Evolutionary conservation across 2,797 vertebrate species (phyloP).

Genomic region (Podarcis siculus): DNA sequence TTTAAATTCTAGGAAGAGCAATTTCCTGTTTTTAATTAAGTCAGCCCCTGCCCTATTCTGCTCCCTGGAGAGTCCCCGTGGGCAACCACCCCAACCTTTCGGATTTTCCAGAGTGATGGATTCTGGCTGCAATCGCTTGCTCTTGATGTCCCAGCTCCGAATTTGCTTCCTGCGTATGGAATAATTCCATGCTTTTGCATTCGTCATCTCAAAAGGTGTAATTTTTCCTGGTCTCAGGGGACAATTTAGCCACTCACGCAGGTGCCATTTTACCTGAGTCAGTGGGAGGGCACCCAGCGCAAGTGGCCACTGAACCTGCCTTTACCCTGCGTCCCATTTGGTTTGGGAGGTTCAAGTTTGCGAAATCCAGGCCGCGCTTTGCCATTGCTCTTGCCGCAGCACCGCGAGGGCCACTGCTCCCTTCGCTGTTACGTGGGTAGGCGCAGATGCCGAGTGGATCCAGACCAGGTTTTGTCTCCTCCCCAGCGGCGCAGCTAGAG

Average conservation of each 20-base stretch:
- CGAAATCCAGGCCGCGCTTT: conserved; percentile 16
- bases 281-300: neutral
- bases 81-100: neutral
- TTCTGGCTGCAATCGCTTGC: neutral
- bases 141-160: neutral
- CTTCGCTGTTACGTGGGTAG: neutral
- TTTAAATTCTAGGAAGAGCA: neutral
- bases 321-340: neutral
- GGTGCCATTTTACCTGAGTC: neutral
- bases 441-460: neutral
- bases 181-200: neutral
- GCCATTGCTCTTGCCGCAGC: neutral
- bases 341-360: too few relatives aligned
- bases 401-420: neutral
- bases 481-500: conserved; percentile 39
- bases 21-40: neutral
- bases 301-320: neutral
- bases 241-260: neutral
- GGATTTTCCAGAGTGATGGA: neutral
- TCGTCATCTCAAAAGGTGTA: neutral
- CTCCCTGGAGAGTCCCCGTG: neutral
- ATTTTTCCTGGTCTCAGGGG: neutral
- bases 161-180: neutral
- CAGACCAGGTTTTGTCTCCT: conserved; percentile 70
- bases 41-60: neutral